Evolutionary conservation across 2,113 vertebrate species (phyloP).

Genomic region (Geococcyx californianus): DNA sequence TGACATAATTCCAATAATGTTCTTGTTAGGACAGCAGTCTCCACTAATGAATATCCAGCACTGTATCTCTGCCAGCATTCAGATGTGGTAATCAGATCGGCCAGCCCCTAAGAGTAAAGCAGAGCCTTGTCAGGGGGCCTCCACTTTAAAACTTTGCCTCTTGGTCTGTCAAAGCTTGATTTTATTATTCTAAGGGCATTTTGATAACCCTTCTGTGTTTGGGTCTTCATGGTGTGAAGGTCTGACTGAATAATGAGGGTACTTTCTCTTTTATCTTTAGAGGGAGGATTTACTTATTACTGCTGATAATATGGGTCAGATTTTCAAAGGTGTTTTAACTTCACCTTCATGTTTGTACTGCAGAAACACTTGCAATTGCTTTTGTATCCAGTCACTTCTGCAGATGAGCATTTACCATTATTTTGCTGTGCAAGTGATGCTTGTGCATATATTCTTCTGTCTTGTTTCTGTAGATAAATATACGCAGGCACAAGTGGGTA

Average conservation of each 20-base stretch:
- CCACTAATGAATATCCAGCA: slow-evolving; percentile 19
- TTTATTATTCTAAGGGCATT: slow-evolving; percentile 58
- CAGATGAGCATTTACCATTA: slow-evolving; percentile 26
- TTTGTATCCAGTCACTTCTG: slow-evolving; percentile 38
- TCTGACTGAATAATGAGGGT: slow-evolving; percentile 60
- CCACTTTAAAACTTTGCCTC: slow-evolving; percentile 60
- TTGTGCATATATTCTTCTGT: not conserved
- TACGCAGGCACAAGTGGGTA: not conserved
- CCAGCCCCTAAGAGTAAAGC: slow-evolving; percentile 22
- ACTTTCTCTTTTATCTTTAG: slow-evolving; percentile 63
- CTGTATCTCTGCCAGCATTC: slow-evolving; percentile 9
- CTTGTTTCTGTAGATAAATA: slow-evolving; percentile 14
- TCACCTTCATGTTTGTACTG: slow-evolving; percentile 52
- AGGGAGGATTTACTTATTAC: slow-evolving; percentile 62
- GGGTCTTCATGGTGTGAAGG: slow-evolving; percentile 19
- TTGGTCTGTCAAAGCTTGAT: slow-evolving; percentile 25
- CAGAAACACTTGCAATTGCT: slow-evolving; percentile 48
- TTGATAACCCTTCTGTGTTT: slow-evolving; percentile 60
- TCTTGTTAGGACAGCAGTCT: slow-evolving; percentile 5
- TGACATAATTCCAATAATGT: not conserved
- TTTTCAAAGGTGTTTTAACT: slow-evolving; percentile 60
- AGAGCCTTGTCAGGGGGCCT: slow-evolving; percentile 48
- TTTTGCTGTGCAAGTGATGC: slow-evolving; percentile 21
- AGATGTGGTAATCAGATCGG: slow-evolving; percentile 49
- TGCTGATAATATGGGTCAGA: slow-evolving; percentile 34